Percentiles rank a stretch among this genome's conserved stretches.
Evolutionary conservation across 2,888 invertebrate species (phyloP).

Genomic region (Amblyjoppa proteus): DNA sequence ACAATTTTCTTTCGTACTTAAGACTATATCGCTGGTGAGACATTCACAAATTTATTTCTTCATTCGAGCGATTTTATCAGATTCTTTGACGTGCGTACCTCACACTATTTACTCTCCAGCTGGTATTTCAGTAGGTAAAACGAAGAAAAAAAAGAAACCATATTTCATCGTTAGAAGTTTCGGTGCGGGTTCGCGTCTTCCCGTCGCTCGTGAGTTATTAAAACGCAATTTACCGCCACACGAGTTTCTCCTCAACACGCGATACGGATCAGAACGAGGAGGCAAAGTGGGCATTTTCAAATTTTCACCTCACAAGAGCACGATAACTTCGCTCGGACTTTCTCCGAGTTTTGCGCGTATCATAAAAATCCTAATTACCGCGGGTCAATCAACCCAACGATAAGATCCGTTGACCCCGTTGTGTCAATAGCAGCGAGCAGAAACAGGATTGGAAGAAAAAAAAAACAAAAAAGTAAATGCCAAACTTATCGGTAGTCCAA

Average conservation of each 20-base stretch:
- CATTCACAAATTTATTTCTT: too few species aligned
- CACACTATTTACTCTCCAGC: background rate
- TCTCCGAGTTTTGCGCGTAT: background rate
- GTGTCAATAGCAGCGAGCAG: background rate
- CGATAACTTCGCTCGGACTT: constrained; percentile 7
- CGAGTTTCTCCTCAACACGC: background rate
- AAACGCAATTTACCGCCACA: constrained; percentile 37
- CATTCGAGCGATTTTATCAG: background rate
- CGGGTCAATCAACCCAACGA: constrained; percentile 44
- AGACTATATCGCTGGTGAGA: background rate
- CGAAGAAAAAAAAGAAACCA: background rate
- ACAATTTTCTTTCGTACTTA: background rate
- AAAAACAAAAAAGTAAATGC: constrained; percentile 26
- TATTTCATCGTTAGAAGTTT: constrained; percentile 2
- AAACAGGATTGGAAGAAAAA: constrained; percentile 6
- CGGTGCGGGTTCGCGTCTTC: background rate
- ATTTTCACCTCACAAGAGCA: background rate
- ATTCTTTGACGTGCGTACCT: background rate
- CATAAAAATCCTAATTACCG: constrained; percentile 20
- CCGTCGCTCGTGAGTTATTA: constrained; percentile 32
- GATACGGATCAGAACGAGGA: constrained; percentile 9
- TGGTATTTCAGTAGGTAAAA: constrained; percentile 5
- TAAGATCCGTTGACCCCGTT: constrained; percentile 16
- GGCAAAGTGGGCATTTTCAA: background rate
- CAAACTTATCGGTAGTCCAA: constrained; percentile 32